These are phyloP conservation scores for Siniperca scherzeri DNA, from an alignment of 2,797 vertebrate species.

Conservation along the genomic window DNA sequence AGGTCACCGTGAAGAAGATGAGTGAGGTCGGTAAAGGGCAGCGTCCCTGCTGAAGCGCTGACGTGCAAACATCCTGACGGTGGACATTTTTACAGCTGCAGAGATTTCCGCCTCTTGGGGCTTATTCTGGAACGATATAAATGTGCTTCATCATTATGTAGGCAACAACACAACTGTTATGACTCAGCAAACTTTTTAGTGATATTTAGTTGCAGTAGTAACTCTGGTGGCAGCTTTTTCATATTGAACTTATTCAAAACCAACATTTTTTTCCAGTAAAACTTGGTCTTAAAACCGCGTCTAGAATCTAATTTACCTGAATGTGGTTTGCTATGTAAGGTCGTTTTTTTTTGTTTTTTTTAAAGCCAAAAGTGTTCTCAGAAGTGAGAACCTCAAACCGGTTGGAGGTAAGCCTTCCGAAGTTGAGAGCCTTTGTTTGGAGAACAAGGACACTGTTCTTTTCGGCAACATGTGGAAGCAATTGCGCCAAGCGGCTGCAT, in stretches of 20 bases:
- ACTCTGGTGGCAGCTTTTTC: background rate
- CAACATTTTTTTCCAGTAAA: too few relatives aligned
- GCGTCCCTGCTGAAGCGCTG: background rate
- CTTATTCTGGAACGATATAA: background rate
- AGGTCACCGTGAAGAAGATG: background rate
- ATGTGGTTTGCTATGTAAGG: background rate
- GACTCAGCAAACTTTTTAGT: background rate
- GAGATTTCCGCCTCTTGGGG: background rate
- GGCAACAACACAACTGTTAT: background rate
- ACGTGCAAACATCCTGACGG: background rate
- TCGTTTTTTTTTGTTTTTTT: background rate
- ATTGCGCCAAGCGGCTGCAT: conserved; percentile 86
- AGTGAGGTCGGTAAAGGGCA: background rate
- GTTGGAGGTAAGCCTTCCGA: conserved; percentile 50
- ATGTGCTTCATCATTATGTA: too few relatives aligned
- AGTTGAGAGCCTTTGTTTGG: conserved; percentile 80
- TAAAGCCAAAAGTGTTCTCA: background rate
- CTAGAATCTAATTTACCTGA: background rate
- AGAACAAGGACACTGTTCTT: conserved; percentile 86
- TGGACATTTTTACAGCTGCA: background rate
- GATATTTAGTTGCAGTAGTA: background rate
- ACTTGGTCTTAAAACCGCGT: too few relatives aligned
- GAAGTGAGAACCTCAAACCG: conserved; percentile 35
- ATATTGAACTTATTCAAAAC: background rate
- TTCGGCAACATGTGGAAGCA: conserved; percentile 96